Conservation (phyloP, 2,888 invertebrate genomes). For the Heteropelma amictum region DNA sequence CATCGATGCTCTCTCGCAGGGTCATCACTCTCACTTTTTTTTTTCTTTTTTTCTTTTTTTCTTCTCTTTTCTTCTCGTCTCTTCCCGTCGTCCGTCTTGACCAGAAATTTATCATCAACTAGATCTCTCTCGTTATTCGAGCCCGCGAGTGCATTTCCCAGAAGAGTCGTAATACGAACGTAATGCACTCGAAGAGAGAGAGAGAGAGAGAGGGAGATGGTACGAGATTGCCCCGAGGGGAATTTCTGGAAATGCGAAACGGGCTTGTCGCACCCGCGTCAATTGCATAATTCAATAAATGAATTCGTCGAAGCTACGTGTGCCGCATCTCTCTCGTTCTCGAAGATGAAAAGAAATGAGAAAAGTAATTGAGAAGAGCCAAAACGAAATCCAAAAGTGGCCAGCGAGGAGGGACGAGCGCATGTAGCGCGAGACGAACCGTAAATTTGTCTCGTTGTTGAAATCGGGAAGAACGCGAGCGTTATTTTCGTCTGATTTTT, state of each 20-base stretch:
- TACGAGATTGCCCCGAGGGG: constrained; percentile 46
- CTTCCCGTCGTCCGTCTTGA: not conserved
- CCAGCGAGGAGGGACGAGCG: too few species aligned
- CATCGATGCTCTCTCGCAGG: not conserved
- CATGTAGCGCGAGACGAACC: too few species aligned
- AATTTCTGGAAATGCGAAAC: constrained; percentile 68
- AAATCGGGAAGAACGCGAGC: too few species aligned
- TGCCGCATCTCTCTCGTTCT: not conserved
- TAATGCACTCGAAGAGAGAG: constrained; percentile 30
- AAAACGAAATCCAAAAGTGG: too few species aligned
- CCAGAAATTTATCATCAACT: constrained; percentile 68
- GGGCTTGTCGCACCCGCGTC: constrained; percentile 69
- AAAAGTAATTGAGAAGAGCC: not conserved
- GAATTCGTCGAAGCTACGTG: constrained; percentile 66
- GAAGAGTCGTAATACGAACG: constrained; percentile 60
- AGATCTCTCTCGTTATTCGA: constrained; percentile 65
- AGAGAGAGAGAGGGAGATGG: not conserved
- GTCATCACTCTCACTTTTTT: too few species aligned
- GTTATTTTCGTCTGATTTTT: too few species aligned
- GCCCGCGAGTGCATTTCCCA: constrained; percentile 65
- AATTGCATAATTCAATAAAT: constrained; percentile 70
- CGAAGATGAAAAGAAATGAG: not conserved
- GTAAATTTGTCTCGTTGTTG: too few species aligned
- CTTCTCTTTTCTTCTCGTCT: not conserved
- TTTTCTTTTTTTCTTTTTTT: not conserved